These are phyloP conservation scores for Phlogophora meticulosa DNA, from an alignment of 2,888 invertebrate genomes.

Conservation along the genomic window DNA sequence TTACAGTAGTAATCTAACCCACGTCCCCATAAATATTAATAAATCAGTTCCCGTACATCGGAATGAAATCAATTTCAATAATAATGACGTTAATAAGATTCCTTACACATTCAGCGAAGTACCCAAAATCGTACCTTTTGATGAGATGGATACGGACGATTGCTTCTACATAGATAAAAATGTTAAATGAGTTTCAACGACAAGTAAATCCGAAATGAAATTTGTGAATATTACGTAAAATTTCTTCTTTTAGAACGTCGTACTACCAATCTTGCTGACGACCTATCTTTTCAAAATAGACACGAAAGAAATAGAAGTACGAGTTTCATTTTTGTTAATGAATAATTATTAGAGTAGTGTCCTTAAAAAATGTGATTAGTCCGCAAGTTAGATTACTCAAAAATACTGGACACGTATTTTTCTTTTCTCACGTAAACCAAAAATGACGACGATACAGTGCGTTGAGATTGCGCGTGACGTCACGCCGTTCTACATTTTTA, in stretches of 20 bases:
- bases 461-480: too few relatives aligned
- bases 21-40: conserved; percentile 46
- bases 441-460: too few relatives aligned
- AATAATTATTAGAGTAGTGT: too few relatives aligned
- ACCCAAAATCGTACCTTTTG: not conserved
- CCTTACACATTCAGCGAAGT: not conserved
- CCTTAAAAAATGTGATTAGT: too few relatives aligned
- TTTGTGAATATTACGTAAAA: not conserved
- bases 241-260: not conserved
- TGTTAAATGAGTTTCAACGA: not conserved
- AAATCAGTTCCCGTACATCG: conserved; percentile 20
- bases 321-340: too few relatives aligned
- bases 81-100: conserved; percentile 34
- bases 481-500: too few relatives aligned
- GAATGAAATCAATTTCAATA: conserved; percentile 35
- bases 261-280: not conserved
- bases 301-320: too few relatives aligned
- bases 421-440: too few relatives aligned
- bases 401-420: too few relatives aligned
- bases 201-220: not conserved
- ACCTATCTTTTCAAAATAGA: not conserved
- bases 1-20: conserved; percentile 18
- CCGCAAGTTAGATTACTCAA: too few relatives aligned
- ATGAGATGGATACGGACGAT: not conserved
- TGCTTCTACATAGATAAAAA: not conserved